Percentiles rank a stretch among this genome's conserved stretches.
Evolutionary conservation across 2,797 vertebrate genomes (phyloP).

Genomic region (Falco rusticolus): DNA sequence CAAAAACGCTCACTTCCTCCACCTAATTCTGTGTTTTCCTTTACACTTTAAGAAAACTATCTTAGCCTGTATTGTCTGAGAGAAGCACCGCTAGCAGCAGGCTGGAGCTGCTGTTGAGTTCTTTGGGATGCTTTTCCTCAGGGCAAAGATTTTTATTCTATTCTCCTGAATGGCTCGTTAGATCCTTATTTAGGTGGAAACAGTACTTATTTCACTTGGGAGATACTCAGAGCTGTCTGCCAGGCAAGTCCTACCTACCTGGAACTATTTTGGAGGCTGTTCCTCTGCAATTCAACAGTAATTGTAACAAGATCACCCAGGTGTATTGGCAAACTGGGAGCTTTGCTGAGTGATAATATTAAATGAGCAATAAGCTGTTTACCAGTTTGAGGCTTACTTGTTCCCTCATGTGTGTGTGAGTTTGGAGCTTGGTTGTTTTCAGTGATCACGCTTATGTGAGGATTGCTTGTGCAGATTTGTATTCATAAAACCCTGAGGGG

Average conservation of each 20-base stretch:
- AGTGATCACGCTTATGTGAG: neutral
- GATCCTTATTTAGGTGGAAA: constrained; percentile 34
- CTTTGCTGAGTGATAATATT: neutral
- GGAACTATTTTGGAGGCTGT: constrained; percentile 1
- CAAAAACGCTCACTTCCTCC: neutral
- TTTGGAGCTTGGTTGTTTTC: neutral
- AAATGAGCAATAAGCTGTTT: constrained; percentile 30
- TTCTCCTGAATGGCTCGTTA: constrained; percentile 26
- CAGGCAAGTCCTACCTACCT: neutral
- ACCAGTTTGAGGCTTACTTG: neutral
- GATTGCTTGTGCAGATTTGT: neutral
- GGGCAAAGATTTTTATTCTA: neutral
- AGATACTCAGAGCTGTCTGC: constrained; percentile 1
- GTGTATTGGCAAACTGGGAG: constrained; percentile 6
- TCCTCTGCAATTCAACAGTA: neutral
- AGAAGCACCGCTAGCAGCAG: neutral
- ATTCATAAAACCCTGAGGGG: neutral
- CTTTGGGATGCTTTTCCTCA: constrained; percentile 21
- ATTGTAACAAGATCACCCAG: constrained; percentile 17
- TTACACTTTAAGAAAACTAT: neutral
- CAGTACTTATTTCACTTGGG: neutral
- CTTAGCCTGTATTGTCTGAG: neutral
- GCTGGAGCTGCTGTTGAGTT: neutral
- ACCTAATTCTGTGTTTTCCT: neutral
- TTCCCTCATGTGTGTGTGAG: neutral